Evolutionary conservation across 1,140 invertebrate genomes (phyloP).

Genomic region (Xylocopa sonorina): DNA sequence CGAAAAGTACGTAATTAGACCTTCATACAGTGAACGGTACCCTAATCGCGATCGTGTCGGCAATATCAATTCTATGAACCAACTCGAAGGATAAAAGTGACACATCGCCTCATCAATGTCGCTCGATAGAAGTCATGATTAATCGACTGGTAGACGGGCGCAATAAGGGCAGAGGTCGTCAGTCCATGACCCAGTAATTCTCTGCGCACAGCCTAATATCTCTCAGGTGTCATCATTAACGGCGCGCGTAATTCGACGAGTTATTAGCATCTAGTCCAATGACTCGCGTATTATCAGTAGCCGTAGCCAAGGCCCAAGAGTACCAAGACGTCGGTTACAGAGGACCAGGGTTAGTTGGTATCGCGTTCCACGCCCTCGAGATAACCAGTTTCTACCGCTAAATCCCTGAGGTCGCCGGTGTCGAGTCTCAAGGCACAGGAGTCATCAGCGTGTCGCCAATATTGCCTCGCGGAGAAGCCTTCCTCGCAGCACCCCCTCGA

Average conservation of each 20-base stretch:
- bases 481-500: background rate
- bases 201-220: background rate
- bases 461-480: constrained; percentile 11
- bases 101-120: background rate
- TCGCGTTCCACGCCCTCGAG: constrained; percentile 2
- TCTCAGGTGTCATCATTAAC: background rate
- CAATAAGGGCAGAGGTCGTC: background rate
- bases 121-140: background rate
- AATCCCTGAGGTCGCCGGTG: constrained; percentile 20
- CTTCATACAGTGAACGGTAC: too few relatives aligned
- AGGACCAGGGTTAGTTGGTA: background rate
- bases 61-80: too few relatives aligned
- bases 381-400: constrained; percentile 29
- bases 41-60: too few relatives aligned
- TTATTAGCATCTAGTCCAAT: background rate
- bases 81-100: too few relatives aligned
- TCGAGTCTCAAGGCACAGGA: constrained; percentile 32
- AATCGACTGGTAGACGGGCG: too few relatives aligned
- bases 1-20: too few relatives aligned
- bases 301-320: background rate
- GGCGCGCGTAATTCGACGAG: background rate
- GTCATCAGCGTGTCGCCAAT: constrained; percentile 23
- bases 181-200: background rate
- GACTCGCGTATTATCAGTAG: background rate
- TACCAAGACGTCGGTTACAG: background rate